These are phyloP conservation scores for Digitonthophagus gazella DNA, from an alignment of 2,888 invertebrate species.

Conservation along the genomic window DNA sequence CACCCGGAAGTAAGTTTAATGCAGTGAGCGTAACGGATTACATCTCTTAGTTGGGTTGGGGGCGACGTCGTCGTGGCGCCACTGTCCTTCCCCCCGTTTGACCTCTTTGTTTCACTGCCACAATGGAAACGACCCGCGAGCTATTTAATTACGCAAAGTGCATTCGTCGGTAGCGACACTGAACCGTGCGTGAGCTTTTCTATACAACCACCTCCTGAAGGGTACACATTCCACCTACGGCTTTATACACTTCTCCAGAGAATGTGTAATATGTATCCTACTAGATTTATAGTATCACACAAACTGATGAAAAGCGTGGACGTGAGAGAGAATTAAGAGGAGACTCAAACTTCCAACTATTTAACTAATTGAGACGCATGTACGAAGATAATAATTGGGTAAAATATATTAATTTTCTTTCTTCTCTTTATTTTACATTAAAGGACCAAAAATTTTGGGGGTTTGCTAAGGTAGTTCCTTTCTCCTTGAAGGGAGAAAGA, in stretches of 20 bases:
- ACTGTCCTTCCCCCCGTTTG: conserved; percentile 6
- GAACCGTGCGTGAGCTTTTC: background rate
- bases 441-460: too few species aligned
- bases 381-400: too few species aligned
- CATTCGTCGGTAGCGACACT: conserved; percentile 2
- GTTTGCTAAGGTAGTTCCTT: too few species aligned
- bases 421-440: too few species aligned
- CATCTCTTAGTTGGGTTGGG: background rate
- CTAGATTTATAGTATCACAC: background rate
- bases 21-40: conserved; percentile 13
- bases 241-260: background rate
- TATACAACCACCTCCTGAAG: background rate
- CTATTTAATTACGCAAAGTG: conserved; percentile 13
- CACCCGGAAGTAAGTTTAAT: conserved; percentile 8
- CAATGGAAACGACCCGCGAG: background rate
- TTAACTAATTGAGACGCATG: too few species aligned
- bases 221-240: background rate
- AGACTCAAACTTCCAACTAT: too few species aligned
- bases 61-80: background rate
- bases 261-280: background rate
- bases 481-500: too few species aligned
- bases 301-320: background rate
- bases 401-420: too few species aligned
- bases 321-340: background rate
- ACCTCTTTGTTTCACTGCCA: conserved; percentile 9